phyloP scores from a whole-genome alignment of 2,888 invertebrate species.

The Pimpla rufipes region DNA sequence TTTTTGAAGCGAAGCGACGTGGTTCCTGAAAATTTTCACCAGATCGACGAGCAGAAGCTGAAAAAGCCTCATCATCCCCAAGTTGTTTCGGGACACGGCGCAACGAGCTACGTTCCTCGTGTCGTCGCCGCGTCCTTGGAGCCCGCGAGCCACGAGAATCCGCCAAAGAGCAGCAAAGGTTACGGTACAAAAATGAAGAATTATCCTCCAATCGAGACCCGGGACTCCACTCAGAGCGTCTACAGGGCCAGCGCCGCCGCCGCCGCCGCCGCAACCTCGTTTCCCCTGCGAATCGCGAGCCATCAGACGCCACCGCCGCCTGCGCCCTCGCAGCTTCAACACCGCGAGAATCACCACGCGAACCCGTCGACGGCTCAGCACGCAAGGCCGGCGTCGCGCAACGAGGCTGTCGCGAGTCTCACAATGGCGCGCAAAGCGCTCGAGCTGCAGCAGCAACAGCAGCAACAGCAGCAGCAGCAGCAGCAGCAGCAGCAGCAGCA shows the following conservation, averaged over 20 bases:
- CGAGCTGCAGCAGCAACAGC: constrained; percentile 68
- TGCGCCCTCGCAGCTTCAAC: constrained; percentile 53
- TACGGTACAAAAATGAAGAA: constrained; percentile 73
- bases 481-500: constrained; percentile 29
- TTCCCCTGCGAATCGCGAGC: constrained; percentile 70
- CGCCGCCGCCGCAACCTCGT: constrained; percentile 55
- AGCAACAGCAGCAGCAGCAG: constrained; percentile 33
- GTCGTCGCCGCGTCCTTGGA: not conserved
- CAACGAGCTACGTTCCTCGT: constrained; percentile 26
- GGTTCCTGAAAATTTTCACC: not conserved
- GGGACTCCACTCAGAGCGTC: constrained; percentile 70
- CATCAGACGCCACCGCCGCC: constrained; percentile 70
- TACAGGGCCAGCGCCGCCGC: constrained; percentile 70
- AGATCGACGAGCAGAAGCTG: constrained; percentile 19
- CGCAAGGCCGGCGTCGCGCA: constrained; percentile 66
- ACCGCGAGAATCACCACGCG: constrained; percentile 69
- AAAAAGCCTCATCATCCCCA: constrained; percentile 21
- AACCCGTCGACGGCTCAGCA: constrained; percentile 58
- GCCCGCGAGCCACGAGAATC: constrained; percentile 64
- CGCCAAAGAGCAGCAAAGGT: constrained; percentile 73
- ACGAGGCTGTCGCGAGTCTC: constrained; percentile 70
- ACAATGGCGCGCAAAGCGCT: constrained; percentile 72
- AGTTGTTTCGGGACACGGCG: not conserved
- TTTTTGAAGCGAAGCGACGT: constrained; percentile 34
- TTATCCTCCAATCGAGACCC: constrained; percentile 64